Evolutionary conservation across 2,797 vertebrate species (phyloP), one percentile per base, ranked within the genome.

Genomic region (Allobates femoralis): DNA sequence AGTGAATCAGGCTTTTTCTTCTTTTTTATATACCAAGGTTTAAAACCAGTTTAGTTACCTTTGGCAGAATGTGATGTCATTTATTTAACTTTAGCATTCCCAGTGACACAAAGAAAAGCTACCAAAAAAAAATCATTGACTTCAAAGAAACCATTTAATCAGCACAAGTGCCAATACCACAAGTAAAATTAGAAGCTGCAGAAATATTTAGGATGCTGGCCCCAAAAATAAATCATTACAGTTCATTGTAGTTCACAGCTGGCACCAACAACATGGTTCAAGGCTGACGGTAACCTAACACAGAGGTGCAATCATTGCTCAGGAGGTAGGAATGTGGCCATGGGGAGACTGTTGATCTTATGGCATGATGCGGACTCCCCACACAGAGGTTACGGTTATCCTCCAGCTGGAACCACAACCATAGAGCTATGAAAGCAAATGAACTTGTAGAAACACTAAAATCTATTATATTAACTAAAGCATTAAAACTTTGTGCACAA

Each of bases 311-410:
- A 67, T 21, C 26, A 30, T 1, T 62, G 53, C 55, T 23, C 73
- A 76, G 73, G 58, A 64, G 51, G n/a, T 18, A 60, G 83, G 55
- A 51, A 76, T 77, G 56, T 66, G 51, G 66, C 21, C 66, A 55
- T 37, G 19, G 73, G 71, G 71, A 62, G 46, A 55, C 26, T 64
- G 58, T 62, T 62, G 71, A 76, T 64, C n/a, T 34, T 75, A 62
- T 84, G 81, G 32, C 56, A 41, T 10, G 53, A 51, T 50, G 34
- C 8, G 6, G 62, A 30, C 60, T 64, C 37, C 79, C n/a, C 46
- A 66, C 60, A 79, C 77, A 79, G 77, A 41, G 37, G 60, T 66
- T 19, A 34, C 64, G 16, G 50, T 82, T 71, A 37, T 21, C 30
- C n/a, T n/a, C 28, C 66, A 67, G 64, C 62, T 81, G 46, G 34